Base-by-base conservation (phyloP, 2,888 invertebrate genomes). In the Matsumyia berberina region DNA sequence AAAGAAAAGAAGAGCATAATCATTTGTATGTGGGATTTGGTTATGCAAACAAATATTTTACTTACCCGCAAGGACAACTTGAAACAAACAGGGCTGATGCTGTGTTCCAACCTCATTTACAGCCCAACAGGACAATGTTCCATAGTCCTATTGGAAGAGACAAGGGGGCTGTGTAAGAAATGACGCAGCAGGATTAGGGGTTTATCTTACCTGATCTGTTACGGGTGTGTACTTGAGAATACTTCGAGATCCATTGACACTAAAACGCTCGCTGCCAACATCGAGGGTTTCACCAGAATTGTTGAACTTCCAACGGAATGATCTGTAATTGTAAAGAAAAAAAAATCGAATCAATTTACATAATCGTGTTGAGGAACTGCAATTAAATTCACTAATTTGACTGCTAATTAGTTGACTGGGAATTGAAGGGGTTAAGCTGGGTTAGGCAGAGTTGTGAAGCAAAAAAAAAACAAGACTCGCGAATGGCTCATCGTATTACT, bases 231-330 rank as follows among this genome's bases (percentile, higher is more conserved):
- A 94, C 87, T 94, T 94, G 87, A 95, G 93, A 81, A 95, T 93
- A 89, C 95, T 95, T 81, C 95, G 93, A 87, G 95, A 95, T 87
- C 96, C 96, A 91, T 96, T 96, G 87, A 95, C 95, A 88, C 95
- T 94, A 92, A 95, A 96, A 81, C 95, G 92, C 90, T 96, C 96
- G 53, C 95, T 94, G 60, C 95, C 95, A 76, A 97, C 95, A 92
- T 97, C 96, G 86, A 96, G 92, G 58, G 96, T 96, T 92, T 97
- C 97, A 3, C 97, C 97, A 9, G 97, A 97, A 93, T 97, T 97
- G 93, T 97, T 97, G 93, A 97, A 97, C 93, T 97, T 97, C 97
- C 97, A 97, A 88, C 96, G 95, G 93, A 97, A 98, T 90, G 94
- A 95, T 88, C 96, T 95, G 87, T 4, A 87, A 11, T 9, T n/a